Percentiles rank a stretch among this genome's conserved stretches.
Evolutionary conservation across 1,140 invertebrate genomes (phyloP).

Genomic region (Drosophila insularis): DNA sequence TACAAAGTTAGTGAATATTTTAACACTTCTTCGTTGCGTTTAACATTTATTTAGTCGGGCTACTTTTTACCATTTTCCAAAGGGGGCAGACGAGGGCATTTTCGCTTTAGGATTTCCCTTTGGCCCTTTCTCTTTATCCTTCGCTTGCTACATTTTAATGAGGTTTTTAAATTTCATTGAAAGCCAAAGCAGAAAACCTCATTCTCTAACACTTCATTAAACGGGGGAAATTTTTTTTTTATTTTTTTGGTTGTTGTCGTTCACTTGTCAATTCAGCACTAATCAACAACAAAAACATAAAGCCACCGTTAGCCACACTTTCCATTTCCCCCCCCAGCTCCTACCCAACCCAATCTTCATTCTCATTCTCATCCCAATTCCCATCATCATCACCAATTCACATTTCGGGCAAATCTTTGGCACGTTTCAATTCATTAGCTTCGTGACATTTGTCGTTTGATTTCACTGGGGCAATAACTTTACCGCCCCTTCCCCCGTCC

Average conservation of each 20-base stretch:
- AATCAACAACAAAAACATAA: constrained; percentile 19
- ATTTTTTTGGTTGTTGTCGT: constrained; percentile 1
- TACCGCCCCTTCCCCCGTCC: constrained; percentile 1
- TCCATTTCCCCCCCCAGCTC: neutral
- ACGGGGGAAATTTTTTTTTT: neutral
- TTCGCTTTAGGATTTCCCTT: constrained; percentile 14
- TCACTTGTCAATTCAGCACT: constrained; percentile 19
- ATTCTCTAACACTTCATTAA: constrained; percentile 1
- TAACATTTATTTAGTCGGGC: constrained; percentile 75
- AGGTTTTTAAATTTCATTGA: constrained; percentile 46
- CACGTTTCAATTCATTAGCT: constrained; percentile 81
- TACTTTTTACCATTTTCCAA: constrained; percentile 17
- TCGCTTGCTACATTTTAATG: constrained; percentile 48
- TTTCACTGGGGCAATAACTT: constrained; percentile 70
- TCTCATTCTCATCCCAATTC: constrained; percentile 9
- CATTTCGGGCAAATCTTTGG: constrained; percentile 62
- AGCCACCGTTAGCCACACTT: constrained; percentile 2
- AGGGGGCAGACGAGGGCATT: neutral
- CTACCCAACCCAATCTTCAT: neutral
- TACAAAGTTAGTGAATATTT: constrained; percentile 81
- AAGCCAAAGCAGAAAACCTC: neutral
- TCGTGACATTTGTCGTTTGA: constrained; percentile 79
- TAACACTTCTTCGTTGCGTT: constrained; percentile 78
- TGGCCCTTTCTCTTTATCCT: neutral
- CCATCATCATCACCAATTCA: constrained; percentile 29